Evolutionary conservation across 2,888 invertebrate species (phyloP).

Genomic region (Mythimna loreyi): DNA sequence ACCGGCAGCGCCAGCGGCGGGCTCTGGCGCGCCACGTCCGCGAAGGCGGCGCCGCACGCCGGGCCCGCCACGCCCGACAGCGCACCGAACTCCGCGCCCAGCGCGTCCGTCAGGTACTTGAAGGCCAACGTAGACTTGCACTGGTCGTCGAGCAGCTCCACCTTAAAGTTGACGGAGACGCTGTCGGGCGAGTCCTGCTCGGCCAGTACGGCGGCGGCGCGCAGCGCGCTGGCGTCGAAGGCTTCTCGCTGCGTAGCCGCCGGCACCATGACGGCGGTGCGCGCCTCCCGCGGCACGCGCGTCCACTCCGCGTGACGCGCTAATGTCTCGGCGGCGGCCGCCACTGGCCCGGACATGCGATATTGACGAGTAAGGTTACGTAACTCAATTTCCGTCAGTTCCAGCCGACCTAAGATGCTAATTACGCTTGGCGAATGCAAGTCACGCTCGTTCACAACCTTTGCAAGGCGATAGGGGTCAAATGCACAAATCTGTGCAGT

Average conservation of each 20-base stretch:
- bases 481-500: conserved; percentile 75
- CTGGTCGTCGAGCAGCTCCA: conserved; percentile 77
- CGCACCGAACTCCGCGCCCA: conserved; percentile 79
- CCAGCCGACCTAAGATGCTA: conserved; percentile 73
- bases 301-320: conserved; percentile 61
- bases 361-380: conserved; percentile 65
- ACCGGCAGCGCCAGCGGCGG: conserved; percentile 77
- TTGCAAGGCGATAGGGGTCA: conserved; percentile 80
- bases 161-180: conserved; percentile 71
- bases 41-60: conserved; percentile 81
- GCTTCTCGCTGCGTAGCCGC: conserved; percentile 67
- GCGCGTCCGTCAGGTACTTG: conserved; percentile 79
- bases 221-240: conserved; percentile 72
- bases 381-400: conserved; percentile 68
- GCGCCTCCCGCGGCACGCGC: conserved; percentile 69
- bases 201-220: conserved; percentile 79
- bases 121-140: conserved; percentile 80
- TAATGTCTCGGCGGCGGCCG: conserved; percentile 67
- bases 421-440: conserved; percentile 74
- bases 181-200: conserved; percentile 69
- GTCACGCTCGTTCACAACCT: conserved; percentile 76
- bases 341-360: conserved; percentile 56
- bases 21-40: conserved; percentile 79
- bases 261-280: conserved; percentile 69
- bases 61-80: conserved; percentile 82